Conservation (phyloP, 2,797 vertebrate genomes). For the Anguilla marmorata region DNA sequence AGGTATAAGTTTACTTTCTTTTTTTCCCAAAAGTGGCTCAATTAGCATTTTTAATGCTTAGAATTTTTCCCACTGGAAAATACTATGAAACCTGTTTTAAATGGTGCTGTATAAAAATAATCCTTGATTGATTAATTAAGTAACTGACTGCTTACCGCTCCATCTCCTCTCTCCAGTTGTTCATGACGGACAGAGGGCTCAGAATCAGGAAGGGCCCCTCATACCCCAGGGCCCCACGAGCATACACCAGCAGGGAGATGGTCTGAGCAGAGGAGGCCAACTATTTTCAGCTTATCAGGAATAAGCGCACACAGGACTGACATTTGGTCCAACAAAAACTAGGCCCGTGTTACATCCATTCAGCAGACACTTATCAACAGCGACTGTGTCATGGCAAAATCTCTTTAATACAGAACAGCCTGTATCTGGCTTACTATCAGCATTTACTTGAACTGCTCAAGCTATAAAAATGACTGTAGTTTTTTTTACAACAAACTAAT, state of each 20-base stretch:
- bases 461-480: neutral
- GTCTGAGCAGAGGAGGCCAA: conserved; percentile 64
- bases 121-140: neutral
- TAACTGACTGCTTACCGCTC: conserved; percentile 68
- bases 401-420: neutral
- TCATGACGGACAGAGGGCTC: conserved; percentile 86
- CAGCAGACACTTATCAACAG: neutral
- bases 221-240: conserved; percentile 66
- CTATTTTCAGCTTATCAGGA: neutral
- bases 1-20: neutral
- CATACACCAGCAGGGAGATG: conserved; percentile 82
- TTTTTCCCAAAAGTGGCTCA: neutral
- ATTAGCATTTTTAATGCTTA: neutral
- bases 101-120: neutral
- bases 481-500: neutral
- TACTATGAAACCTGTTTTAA: neutral
- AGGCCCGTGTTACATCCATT: neutral
- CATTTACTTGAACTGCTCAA: neutral
- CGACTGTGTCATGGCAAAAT: neutral
- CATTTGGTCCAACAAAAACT: neutral
- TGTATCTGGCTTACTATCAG: neutral
- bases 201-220: conserved; percentile 84
- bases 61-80: neutral
- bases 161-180: conserved; percentile 88
- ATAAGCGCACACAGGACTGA: neutral